These are phyloP conservation scores for Camponotus fellah DNA, from an alignment of 2,888 invertebrate genomes.

Conservation along the genomic window DNA sequence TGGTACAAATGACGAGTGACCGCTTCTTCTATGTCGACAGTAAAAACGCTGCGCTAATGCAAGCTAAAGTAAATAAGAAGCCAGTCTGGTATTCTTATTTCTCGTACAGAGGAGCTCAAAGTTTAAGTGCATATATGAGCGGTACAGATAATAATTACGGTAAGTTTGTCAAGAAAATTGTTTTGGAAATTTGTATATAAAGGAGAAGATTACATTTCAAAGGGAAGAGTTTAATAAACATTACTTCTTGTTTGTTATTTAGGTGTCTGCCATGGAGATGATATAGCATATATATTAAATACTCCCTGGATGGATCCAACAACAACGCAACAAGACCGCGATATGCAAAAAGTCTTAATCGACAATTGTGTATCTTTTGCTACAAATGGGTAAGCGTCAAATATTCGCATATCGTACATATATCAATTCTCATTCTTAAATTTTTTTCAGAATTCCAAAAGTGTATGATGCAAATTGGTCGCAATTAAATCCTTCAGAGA, in stretches of 20 bases:
- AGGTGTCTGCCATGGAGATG: conserved; percentile 90
- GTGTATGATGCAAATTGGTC: conserved; percentile 86
- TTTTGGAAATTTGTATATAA: not conserved
- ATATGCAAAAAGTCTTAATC: conserved; percentile 87
- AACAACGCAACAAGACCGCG: conserved; percentile 86
- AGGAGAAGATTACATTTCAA: not conserved
- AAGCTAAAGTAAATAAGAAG: conserved; percentile 87
- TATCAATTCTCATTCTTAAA: conserved; percentile 1
- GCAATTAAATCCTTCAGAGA: conserved; percentile 85
- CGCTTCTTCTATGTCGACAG: conserved; percentile 89
- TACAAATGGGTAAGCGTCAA: conserved; percentile 87
- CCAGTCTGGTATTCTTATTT: conserved; percentile 90
- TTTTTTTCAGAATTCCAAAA: conserved; percentile 84
- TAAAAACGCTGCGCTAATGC: conserved; percentile 88
- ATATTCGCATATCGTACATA: not conserved
- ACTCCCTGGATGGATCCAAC: conserved; percentile 80
- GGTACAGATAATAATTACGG: conserved; percentile 87
- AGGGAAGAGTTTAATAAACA: not conserved
- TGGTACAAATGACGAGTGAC: conserved; percentile 89
- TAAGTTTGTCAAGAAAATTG: conserved; percentile 77
- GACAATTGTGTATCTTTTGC: conserved; percentile 88
- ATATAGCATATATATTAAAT: conserved; percentile 87
- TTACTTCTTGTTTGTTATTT: not conserved
- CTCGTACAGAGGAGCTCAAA: conserved; percentile 88
- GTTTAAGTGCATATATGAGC: conserved; percentile 87